These are phyloP conservation scores for Brachypodius melanocephalos DNA, from an alignment of 2,113 vertebrate genomes.

Conservation along the genomic window DNA sequence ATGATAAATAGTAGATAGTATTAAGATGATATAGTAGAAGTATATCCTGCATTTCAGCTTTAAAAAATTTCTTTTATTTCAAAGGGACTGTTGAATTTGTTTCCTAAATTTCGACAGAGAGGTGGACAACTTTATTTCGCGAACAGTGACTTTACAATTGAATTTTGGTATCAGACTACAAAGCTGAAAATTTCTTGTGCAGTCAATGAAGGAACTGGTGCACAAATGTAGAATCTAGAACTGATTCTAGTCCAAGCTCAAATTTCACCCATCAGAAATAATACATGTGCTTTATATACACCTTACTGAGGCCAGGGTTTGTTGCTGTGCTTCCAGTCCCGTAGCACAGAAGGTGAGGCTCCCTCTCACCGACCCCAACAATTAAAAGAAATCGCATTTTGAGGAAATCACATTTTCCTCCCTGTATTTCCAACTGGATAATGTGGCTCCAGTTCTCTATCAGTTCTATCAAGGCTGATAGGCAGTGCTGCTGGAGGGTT, in stretches of 20 bases:
- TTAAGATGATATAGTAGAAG: not conserved
- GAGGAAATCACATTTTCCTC: not conserved
- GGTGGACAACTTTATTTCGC: not conserved
- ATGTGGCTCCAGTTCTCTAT: not conserved
- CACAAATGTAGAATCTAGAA: not conserved
- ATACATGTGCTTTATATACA: accelerated
- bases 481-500: not conserved
- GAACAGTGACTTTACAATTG: not conserved
- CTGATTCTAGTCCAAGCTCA: not conserved
- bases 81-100: not conserved
- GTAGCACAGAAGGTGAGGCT: not conserved
- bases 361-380: not conserved
- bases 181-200: not conserved
- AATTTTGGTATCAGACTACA: not conserved
- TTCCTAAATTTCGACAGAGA: not conserved
- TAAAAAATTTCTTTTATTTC: not conserved
- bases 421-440: not conserved
- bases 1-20: not conserved
- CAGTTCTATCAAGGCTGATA: not conserved
- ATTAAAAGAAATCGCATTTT: not conserved
- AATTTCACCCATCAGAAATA: not conserved
- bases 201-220: not conserved
- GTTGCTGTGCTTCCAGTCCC: not conserved
- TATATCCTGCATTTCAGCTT: not conserved
- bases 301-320: not conserved